phyloP scores from a whole-genome alignment of 1,140 invertebrate species.

The Drosophila pallidifrons region DNA sequence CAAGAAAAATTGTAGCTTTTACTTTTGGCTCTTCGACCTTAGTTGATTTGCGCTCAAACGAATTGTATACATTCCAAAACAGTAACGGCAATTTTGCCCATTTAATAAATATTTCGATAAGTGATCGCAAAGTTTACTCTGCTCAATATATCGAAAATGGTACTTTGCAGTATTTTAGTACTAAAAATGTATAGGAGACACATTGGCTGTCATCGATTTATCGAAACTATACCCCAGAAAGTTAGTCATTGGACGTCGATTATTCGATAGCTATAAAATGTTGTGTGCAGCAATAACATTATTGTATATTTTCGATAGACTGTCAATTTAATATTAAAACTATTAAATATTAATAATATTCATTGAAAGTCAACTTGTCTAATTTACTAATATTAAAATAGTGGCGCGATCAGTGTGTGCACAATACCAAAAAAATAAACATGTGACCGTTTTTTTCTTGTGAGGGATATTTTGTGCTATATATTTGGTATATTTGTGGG shows the following conservation, averaged over 20 bases:
- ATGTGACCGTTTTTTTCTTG: constrained; percentile 26
- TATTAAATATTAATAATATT: no score
- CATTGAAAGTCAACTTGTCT: no score
- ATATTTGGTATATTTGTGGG: constrained; percentile 39
- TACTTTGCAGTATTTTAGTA: no score
- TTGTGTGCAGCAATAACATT: neutral
- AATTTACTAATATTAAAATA: no score
- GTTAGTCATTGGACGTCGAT: constrained; percentile 1
- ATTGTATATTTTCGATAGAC: neutral
- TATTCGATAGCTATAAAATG: neutral
- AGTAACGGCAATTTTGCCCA: neutral
- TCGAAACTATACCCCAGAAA: neutral
- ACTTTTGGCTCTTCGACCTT: no score
- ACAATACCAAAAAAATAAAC: constrained; percentile 8
- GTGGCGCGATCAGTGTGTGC: neutral
- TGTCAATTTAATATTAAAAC: neutral
- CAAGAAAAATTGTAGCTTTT: no score
- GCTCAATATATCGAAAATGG: no score
- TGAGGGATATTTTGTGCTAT: neutral
- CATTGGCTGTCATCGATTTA: neutral
- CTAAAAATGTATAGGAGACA: neutral
- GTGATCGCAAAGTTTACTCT: no score
- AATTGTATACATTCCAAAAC: no score
- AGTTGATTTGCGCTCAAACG: no score
- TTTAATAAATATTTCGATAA: no score